A percentile compares a stretch with the other conserved stretches of the same genome.
Conservation (phyloP, 2,113 vertebrate genomes). For the Cephalopterus ornatus region DNA sequence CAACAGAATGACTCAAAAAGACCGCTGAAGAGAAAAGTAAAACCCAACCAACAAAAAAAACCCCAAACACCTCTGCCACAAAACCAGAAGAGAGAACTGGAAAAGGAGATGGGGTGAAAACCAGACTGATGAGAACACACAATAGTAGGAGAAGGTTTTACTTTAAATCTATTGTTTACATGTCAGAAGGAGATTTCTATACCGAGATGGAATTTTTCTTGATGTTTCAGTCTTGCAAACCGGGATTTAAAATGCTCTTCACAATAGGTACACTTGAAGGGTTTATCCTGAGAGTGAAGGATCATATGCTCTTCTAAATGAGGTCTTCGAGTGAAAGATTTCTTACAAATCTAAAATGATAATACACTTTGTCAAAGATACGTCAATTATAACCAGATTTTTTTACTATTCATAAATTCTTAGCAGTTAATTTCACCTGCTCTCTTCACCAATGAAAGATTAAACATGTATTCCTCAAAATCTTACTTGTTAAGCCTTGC, state of each 20-base stretch:
- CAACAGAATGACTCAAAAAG: not conserved
- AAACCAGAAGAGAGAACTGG: not conserved
- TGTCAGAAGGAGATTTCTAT: slow-evolving; percentile 49
- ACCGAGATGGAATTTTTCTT: slow-evolving; percentile 97
- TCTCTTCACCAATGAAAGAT: not conserved
- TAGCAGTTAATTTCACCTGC: not conserved
- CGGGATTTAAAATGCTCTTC: slow-evolving; percentile 95
- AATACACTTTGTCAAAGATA: not conserved
- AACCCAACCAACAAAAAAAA: not conserved
- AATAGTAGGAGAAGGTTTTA: not conserved
- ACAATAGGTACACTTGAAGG: slow-evolving; percentile 95
- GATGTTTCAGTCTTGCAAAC: slow-evolving; percentile 94
- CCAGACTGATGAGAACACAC: not conserved
- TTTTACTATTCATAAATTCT: not conserved
- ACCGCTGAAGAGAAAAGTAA: not conserved
- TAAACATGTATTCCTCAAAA: not conserved
- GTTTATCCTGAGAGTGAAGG: slow-evolving; percentile 93
- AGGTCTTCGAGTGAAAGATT: slow-evolving; percentile 92
- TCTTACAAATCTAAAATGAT: slow-evolving; percentile 87
- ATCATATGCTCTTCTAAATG: slow-evolving; percentile 98
- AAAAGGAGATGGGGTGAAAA: not conserved
- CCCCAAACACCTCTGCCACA: not conserved
- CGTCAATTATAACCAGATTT: not conserved
- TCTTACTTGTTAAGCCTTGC: not conserved
- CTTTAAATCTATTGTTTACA: slow-evolving; percentile 42